A percentile compares a stretch with the other conserved stretches of the same genome.
phyloP scores from a whole-genome alignment of 2,113 vertebrate genomes.

The Mobula hypostoma region DNA sequence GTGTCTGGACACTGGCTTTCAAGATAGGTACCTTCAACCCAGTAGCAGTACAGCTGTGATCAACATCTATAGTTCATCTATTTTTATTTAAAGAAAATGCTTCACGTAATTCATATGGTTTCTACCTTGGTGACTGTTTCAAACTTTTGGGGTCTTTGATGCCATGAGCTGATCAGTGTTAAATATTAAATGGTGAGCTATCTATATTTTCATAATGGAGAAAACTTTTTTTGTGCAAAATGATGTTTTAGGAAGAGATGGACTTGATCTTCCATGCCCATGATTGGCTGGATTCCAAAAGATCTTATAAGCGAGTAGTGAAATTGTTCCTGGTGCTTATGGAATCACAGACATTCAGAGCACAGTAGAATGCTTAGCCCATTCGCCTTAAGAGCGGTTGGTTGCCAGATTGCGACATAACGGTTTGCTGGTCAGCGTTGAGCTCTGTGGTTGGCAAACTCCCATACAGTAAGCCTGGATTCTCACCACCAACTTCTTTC shows the following conservation, averaged over 20 bases:
- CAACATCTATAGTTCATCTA: background rate
- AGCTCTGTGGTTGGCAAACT: background rate
- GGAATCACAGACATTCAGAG: no score
- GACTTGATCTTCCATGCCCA: background rate
- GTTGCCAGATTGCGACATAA: background rate
- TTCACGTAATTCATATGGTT: constrained; percentile 2
- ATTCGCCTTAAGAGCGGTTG: no score
- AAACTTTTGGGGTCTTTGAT: constrained; percentile 25
- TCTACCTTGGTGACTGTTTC: constrained; percentile 2
- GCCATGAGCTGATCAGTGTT: constrained; percentile 35
- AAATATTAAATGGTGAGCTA: constrained; percentile 36
- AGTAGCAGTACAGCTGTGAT: background rate
- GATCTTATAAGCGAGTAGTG: background rate
- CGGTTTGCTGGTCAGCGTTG: background rate
- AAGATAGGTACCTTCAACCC: background rate
- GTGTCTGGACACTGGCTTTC: background rate
- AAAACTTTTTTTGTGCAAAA: constrained; percentile 35
- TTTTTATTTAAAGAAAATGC: background rate
- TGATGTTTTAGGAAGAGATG: constrained; percentile 24
- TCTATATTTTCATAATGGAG: constrained; percentile 35
- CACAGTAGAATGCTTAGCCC: no score
- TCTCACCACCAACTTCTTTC: no score
- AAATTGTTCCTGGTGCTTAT: background rate
- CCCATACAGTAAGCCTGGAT: no score
- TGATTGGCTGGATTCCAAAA: constrained; percentile 29